Conservation (phyloP, 2,888 invertebrate species). For the Caenorhabditis uteleia region DNA sequence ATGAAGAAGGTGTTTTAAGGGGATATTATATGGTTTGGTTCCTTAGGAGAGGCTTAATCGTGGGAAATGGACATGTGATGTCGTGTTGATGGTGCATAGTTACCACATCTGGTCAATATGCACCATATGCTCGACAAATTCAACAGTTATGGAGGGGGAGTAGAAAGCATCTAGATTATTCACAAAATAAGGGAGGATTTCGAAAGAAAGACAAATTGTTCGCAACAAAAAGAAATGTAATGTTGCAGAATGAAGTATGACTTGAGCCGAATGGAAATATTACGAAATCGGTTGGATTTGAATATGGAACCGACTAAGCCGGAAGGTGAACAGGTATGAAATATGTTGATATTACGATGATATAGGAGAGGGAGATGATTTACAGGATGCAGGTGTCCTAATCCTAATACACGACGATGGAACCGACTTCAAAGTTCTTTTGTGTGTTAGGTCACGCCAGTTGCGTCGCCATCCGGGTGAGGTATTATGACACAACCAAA, state of each 20-base stretch:
- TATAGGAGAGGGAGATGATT: not conserved
- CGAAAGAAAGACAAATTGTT: no score
- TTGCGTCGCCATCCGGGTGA: slow-evolving; percentile 44
- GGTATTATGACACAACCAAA: slow-evolving; percentile 16
- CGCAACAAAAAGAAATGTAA: no score
- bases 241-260: slow-evolving; percentile 7
- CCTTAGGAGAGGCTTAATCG: no score
- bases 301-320: slow-evolving; percentile 5
- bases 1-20: no score
- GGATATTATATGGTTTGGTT: no score
- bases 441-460: slow-evolving; percentile 41
- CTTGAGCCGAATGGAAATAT: slow-evolving; percentile 5
- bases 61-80: no score
- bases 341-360: not conserved
- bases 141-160: no score
- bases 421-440: slow-evolving; percentile 32
- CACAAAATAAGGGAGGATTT: no score
- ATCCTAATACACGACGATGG: slow-evolving; percentile 31
- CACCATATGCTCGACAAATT: no score
- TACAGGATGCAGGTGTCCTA: slow-evolving; percentile 48
- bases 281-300: slow-evolving; percentile 11
- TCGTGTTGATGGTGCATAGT: no score
- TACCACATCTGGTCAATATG: no score
- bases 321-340: slow-evolving; percentile 16
- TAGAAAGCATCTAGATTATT: no score